These are phyloP conservation scores for Zophobas atratus DNA, from an alignment of 1,140 invertebrate genomes.

Conservation along the genomic window DNA sequence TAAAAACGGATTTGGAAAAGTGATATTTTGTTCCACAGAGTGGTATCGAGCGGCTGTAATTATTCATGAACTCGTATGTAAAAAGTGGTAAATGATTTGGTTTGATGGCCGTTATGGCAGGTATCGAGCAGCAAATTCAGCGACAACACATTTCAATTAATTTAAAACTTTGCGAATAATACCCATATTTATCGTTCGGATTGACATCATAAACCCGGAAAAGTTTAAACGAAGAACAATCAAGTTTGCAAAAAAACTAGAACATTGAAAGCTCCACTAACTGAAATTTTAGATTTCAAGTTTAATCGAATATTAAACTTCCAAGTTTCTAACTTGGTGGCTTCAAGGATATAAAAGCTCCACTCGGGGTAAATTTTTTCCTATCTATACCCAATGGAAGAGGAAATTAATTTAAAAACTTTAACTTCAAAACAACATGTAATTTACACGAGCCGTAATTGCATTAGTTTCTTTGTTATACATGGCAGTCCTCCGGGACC, in stretches of 20 bases:
- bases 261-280: background rate
- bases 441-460: slow-evolving; percentile 1
- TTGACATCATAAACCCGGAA: too few species aligned
- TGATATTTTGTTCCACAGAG: background rate
- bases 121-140: too few species aligned
- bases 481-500: background rate
- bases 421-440: slow-evolving; percentile 7
- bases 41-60: slow-evolving; percentile 3
- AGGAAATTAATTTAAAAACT: slow-evolving; percentile 21
- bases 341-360: background rate
- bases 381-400: background rate
- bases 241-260: background rate
- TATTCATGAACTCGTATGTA: background rate
- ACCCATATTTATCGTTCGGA: too few species aligned
- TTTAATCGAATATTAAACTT: slow-evolving; percentile 18
- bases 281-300: background rate
- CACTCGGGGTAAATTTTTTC: background rate
- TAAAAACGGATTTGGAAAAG: background rate
- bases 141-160: too few species aligned
- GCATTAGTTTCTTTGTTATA: background rate
- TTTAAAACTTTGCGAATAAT: too few species aligned
- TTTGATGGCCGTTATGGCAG: too few species aligned
- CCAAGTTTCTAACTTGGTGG: background rate
- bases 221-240: background rate
- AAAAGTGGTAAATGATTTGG: background rate